phyloP scores from a whole-genome alignment of 1,140 invertebrate genomes.

The Brachionus rotundiformis region DNA sequence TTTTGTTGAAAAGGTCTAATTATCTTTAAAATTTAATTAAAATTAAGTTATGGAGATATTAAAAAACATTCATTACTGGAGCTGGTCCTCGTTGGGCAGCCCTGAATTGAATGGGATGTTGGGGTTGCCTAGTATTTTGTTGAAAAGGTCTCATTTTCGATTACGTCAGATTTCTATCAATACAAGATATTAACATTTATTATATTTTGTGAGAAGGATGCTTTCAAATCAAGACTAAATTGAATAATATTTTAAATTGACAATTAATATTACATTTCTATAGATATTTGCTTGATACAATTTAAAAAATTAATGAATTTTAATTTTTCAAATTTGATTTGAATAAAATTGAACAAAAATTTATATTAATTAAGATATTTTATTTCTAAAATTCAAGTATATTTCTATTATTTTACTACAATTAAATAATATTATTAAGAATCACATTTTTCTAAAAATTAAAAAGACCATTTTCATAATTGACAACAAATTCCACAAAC shows the following conservation, averaged over 20 bases:
- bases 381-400: not conserved
- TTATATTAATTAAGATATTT: not conserved
- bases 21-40: no score
- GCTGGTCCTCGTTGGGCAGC: not conserved
- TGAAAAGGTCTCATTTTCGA: not conserved
- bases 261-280: not conserved
- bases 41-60: not conserved
- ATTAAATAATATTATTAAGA: not conserved
- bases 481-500: slow-evolving; percentile 45
- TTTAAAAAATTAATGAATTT: not conserved
- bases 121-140: not conserved
- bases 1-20: no score
- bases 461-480: slow-evolving; percentile 50
- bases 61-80: not conserved
- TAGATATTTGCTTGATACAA: not conserved
- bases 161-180: no score
- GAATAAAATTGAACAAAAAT: no score
- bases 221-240: no score
- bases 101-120: not conserved
- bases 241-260: not conserved
- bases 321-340: no score
- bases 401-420: not conserved
- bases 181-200: no score
- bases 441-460: not conserved
- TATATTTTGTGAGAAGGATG: no score